phyloP scores from a whole-genome alignment of 1,140 invertebrate genomes.

The Papilio polyxenes region DNA sequence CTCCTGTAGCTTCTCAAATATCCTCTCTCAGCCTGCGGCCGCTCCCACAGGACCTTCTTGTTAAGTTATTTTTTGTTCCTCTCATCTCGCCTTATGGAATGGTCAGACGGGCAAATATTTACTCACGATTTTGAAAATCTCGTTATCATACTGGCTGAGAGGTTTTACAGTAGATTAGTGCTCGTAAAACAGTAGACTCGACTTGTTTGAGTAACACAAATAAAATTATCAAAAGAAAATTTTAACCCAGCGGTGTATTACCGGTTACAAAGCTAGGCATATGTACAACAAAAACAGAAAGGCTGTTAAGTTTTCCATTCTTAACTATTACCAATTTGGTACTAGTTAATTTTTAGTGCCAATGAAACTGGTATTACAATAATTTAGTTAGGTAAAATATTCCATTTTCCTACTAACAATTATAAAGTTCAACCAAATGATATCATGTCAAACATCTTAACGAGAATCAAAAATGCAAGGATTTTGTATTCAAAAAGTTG shows the following conservation, averaged over 20 bases:
- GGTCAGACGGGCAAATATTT: slow-evolving; percentile 79
- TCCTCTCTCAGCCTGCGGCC: slow-evolving; percentile 58
- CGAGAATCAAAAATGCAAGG: background rate
- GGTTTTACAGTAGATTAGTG: slow-evolving; percentile 51
- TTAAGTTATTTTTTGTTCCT: slow-evolving; percentile 77
- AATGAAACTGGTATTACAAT: too few species aligned
- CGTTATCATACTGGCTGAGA: slow-evolving; percentile 67
- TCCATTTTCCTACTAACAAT: background rate
- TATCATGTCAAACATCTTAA: background rate
- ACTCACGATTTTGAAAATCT: slow-evolving; percentile 78
- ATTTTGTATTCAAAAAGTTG: background rate
- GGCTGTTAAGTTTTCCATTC: background rate
- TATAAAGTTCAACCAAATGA: background rate
- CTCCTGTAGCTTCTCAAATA: slow-evolving; percentile 44
- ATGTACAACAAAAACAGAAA: background rate
- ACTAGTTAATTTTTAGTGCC: too few species aligned
- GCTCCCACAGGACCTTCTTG: slow-evolving; percentile 78
- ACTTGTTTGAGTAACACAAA: slow-evolving; percentile 29
- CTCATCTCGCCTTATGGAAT: slow-evolving; percentile 72
- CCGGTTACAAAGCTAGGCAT: background rate
- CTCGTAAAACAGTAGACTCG: slow-evolving; percentile 31
- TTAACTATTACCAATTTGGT: background rate
- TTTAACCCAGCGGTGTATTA: background rate
- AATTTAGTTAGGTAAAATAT: too few species aligned
- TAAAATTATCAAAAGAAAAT: slow-evolving; percentile 17